Evolutionary conservation across 2,888 invertebrate species (phyloP), one percentile per base, ranked within the genome.

Genomic region (Caradrina clavipalpis): DNA sequence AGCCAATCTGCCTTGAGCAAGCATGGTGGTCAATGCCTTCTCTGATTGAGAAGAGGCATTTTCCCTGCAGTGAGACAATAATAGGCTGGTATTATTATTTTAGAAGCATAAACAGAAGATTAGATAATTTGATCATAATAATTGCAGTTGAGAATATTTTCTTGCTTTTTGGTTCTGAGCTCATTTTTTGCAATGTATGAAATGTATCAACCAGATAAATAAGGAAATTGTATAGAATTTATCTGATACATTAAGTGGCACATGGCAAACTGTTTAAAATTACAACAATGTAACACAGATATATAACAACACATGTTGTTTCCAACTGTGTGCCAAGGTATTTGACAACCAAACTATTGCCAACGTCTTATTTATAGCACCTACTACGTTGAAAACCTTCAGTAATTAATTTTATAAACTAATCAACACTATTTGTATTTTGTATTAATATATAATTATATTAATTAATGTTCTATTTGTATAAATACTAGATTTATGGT

Each of bases 371-470:
- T 51, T 62, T 63, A 53, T n/a, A 64, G 19, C 21, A 47, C 6
- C 31, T 60, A 59, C 17, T 45, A 59, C 22, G 17, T 31, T 31
- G 21, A 13, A n/a, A 22, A 61, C 42, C 8, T 17, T 74, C 15
- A n/a, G 26, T 11, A 74, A 39, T 49, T n/a, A 11, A 21, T 47
- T 63, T 64, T 17, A 53, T 39, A 39, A 13, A 65, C 74, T 35
- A 53, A 75, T 49, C 8, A 45, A 17, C 15, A 5, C n/a, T 19
- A 26, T 47, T 54, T 22, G 0, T 47, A 13, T 22, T 8, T 35
- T 35, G 35, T 35, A 35, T 8, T 35, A 35, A 6, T 8, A 35
- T 35, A 39, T 39, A 35, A 35, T 1, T 35, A 13, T 39, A 53
- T 69, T 35, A 53, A 75, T 49, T 13, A 45, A 17, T 17, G 17